A percentile compares a stretch with the other conserved stretches of the same genome.
phyloP scores from a whole-genome alignment of 2,113 vertebrate genomes.

The Aramus guarauna region DNA sequence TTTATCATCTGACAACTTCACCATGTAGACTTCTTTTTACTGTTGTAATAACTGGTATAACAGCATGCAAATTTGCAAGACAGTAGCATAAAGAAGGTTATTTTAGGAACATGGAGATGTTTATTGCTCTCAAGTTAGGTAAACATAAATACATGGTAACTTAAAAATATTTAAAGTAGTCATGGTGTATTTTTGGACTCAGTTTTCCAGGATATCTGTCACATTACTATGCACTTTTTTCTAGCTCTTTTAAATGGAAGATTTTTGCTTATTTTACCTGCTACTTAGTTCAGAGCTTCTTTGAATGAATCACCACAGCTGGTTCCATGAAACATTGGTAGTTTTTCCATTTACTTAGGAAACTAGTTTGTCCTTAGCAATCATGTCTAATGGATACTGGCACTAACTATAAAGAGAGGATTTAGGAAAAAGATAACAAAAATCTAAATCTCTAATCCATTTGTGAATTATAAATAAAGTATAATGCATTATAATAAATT shows the following conservation, averaged over 20 bases:
- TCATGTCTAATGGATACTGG: slow-evolving; percentile 24
- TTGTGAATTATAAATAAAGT: slow-evolving; percentile 69
- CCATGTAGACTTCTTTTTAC: not conserved
- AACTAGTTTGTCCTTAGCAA: not conserved
- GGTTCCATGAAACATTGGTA: not conserved
- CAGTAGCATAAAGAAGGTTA: not conserved
- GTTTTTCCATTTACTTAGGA: not conserved
- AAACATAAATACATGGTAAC: not conserved
- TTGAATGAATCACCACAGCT: not conserved
- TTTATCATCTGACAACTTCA: not conserved
- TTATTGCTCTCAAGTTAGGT: not conserved
- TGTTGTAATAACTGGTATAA: not conserved
- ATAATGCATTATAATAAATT: slow-evolving; percentile 58
- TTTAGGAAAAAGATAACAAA: not conserved
- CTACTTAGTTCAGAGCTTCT: not conserved
- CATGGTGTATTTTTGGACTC: not conserved
- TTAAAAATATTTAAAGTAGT: not conserved
- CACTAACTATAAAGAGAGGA: not conserved
- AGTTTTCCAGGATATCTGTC: not conserved
- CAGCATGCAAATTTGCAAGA: not conserved
- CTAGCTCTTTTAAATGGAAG: not conserved
- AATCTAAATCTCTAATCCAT: slow-evolving; percentile 53
- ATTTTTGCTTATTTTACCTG: not conserved
- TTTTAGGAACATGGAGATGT: not conserved
- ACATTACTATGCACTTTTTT: not conserved